Evolutionary conservation across 2,888 invertebrate species (phyloP), one percentile per base, ranked within the genome.

Genomic region (Muscina levida): DNA sequence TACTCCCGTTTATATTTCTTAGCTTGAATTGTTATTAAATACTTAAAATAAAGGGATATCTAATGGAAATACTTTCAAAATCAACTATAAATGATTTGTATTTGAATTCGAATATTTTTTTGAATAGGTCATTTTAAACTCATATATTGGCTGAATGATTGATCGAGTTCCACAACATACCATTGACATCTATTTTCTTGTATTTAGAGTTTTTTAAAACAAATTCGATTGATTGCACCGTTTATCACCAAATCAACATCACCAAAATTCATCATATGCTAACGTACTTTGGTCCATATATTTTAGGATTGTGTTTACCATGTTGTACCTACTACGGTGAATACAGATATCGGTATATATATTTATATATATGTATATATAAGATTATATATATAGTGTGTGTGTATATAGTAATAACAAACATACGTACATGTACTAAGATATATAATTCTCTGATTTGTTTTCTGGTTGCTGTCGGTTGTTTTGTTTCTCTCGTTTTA

Each of bases 201-300:
- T 31, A 31, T 31, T 31, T 31, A 31, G 31, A 5, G 31, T 5
- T 8, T 31, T 5, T 31, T 31, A 31, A 31, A 31, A 5, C 31
- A 31, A 31, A 31, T 31, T 31, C 3, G 31, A 31, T 31, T 72
- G 62, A 62, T 73, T 46, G 22, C 13, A 8, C 31, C 8, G 31
- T 31, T 31, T 31, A 31, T 31, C 31, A 31, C 31, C 31, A 5
- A n/a, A n/a, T 31, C 31, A 31, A 31, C 31, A 5, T 31, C 31
- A 31, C 31, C 31, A 31, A 3, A 31, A 31, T 31, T 31, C n/a
- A n/a, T 31, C 31, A 31, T 31, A 31, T 3, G 67, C 42, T 42
- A 31, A 44, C 56, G 68, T 75, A 68, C 65, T 75, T 81, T 81
- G 81, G 81, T 81, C 81, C 81, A 77, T 77, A 68, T 62, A 37